phyloP scores from a whole-genome alignment of 2,888 invertebrate genomes.

The Vanessa cardui region DNA sequence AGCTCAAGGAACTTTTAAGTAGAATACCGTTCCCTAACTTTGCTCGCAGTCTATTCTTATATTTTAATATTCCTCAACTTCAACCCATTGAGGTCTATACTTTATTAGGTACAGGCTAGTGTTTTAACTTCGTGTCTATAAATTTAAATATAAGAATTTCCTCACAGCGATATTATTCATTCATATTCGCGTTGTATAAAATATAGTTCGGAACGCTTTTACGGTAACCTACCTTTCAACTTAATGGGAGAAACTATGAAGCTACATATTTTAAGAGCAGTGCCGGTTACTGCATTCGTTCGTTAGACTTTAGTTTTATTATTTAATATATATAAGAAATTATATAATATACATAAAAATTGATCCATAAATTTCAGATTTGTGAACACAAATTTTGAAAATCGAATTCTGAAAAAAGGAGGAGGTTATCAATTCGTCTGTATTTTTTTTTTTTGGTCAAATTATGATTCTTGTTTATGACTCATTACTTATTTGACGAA shows the following conservation, averaged over 20 bases:
- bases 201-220: conserved; percentile 11
- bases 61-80: conserved; percentile 70
- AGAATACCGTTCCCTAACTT: conserved; percentile 61
- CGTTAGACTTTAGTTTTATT: neutral
- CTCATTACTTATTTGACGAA: too few relatives aligned
- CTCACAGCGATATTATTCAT: conserved; percentile 16
- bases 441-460: too few relatives aligned
- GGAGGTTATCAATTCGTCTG: too few relatives aligned
- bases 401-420: too few relatives aligned
- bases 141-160: conserved; percentile 31
- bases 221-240: neutral
- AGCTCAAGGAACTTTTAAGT: conserved; percentile 32
- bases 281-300: neutral
- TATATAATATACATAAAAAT: too few relatives aligned
- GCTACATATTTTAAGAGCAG: conserved; percentile 1
- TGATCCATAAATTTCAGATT: too few relatives aligned
- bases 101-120: conserved; percentile 29
- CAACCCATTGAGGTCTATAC: conserved; percentile 64
- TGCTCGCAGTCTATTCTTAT: conserved; percentile 63
- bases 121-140: conserved; percentile 34
- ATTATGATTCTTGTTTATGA: too few relatives aligned
- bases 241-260: neutral
- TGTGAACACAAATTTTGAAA: too few relatives aligned
- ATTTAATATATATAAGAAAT: too few relatives aligned
- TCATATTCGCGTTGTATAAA: conserved; percentile 11